Conservation (phyloP, 2,888 invertebrate genomes). For the Parnassius orleans region DNA sequence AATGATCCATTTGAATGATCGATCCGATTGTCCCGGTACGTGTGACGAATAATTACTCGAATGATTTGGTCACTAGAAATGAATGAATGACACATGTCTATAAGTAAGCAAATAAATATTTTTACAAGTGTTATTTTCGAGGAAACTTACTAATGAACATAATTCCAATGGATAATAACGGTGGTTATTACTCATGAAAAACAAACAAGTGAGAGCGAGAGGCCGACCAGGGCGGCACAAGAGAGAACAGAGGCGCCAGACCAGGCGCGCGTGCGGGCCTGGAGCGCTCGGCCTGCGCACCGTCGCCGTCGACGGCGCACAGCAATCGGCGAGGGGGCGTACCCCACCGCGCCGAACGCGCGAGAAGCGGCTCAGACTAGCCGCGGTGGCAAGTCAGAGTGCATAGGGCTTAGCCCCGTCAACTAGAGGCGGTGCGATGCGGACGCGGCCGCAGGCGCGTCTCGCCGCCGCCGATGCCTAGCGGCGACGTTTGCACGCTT, state of each 20-base stretch:
- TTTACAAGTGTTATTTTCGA: constrained; percentile 46
- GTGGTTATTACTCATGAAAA: constrained; percentile 50
- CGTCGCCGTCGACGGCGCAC: constrained; percentile 37
- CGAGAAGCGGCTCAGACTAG: constrained; percentile 75
- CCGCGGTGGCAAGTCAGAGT: constrained; percentile 64
- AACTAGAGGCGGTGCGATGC: constrained; percentile 61
- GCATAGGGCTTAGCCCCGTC: constrained; percentile 66
- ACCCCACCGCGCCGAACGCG: constrained; percentile 44
- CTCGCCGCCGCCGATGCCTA: constrained; percentile 45
- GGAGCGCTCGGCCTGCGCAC: constrained; percentile 33
- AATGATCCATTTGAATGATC: no score
- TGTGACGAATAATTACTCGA: no score
- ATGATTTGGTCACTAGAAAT: no score
- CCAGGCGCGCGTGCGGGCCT: constrained; percentile 39
- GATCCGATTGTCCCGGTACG: no score
- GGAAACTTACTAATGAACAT: constrained; percentile 61
- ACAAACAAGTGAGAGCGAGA: constrained; percentile 55
- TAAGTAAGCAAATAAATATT: constrained; percentile 35
- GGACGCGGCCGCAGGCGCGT: constrained; percentile 46
- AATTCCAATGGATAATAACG: constrained; percentile 36
- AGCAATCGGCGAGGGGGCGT: constrained; percentile 36
- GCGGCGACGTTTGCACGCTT: constrained; percentile 53
- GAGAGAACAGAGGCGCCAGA: constrained; percentile 49
- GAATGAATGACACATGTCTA: no score
- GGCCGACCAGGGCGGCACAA: constrained; percentile 51